Evolutionary conservation across 2,797 vertebrate species (phyloP), one percentile per base, ranked within the genome.

Genomic region (Phrynocephalus vlangalii): DNA sequence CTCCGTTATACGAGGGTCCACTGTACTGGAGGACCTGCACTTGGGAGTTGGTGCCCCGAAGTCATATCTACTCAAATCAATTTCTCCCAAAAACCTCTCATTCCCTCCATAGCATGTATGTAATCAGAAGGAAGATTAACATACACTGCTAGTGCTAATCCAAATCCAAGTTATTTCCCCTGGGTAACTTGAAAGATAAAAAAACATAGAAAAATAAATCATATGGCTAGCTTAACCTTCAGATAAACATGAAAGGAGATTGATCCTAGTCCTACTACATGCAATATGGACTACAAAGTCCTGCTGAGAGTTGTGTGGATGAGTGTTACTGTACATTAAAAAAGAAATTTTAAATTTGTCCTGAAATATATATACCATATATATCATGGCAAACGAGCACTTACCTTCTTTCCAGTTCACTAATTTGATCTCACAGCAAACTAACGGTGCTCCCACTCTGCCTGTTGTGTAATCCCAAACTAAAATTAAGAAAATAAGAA

Each of bases 401-500:
- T 97, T 95, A 99, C 99, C 99, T 97, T 99, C 98, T 88, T 97
- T 96, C 99, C 99, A 99, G 97, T 99, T 98, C 95, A 97, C 94
- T 80, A 99, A 96, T 82, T 97, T 98, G 94, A 99, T 97, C 96
- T 99, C 98, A 96, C 97, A 98, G 96, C 99, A 99, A 91, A 98
- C 96, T 94, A 99, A 96, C 0, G 98, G 99, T 5, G 97, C 98
- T 89, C 99, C 99, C 77, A 99, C 98, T 97, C 98, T 97, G 91
- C 99, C 99, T 68, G 98, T 99, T 93, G 98, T 98, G 94, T 98
- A 99, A 96, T 99, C 99, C 97, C 97, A 98, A 94, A 97, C 99
- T 99, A 93, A 48, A 97, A 97, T 79, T 22, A 86, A 52, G 26
- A 90, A 73, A 90, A 87, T 90, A 90, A 67, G 33, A 85, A 0